Evolutionary conservation across 2,888 invertebrate species (phyloP), one percentile per base, ranked within the genome.

Genomic region (Sisyra terminalis): DNA sequence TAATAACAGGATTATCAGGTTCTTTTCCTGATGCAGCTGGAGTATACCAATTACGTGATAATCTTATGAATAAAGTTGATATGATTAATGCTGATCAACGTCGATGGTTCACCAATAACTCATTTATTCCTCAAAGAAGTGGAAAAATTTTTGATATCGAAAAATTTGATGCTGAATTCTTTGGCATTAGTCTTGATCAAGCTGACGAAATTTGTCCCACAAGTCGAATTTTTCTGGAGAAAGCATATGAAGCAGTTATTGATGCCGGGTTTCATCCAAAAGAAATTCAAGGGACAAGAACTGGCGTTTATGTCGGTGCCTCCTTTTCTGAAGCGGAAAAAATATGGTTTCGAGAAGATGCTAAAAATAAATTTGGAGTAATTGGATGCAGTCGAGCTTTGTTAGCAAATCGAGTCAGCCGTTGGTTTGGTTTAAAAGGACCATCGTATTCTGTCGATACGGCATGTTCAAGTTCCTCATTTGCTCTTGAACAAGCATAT

Each of bases 401-500:
- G 43, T 37, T 15, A 56, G 83, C 92, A 10, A 89, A 92, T 62
- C 74, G 92, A 42, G 73, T 96, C 48, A 90, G 90, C 1, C 92
- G 85, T 60, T 80, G 79, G 64, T 71, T 94, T 46, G 90, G 90
- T 16, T 69, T 88, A 11, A 81, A 80, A 51, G 92, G 94, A 1
- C 93, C 93, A 0, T 89, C 90, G 4, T 86, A 79, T 63, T 71
- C 83, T 1, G 69, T 89, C 8, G 94, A 96, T 62, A 89, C 93
- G 0, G 94, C 94, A 0, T 96, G 94, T 59, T 90, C 90, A n/a
- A 93, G 93, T 44, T 86, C 90, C 7, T 69, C 90, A 49, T 77
- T 85, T 51, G 93, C 92, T 0, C 50, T 94, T 44, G 88, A 93
- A 52, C 78, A 81, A 48, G 87, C 84, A 10, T 84, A 79, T 57